Percentiles rank a stretch among this genome's conserved stretches.
phyloP scores from a whole-genome alignment of 2,113 vertebrate species.

The Gobio gobio region DNA sequence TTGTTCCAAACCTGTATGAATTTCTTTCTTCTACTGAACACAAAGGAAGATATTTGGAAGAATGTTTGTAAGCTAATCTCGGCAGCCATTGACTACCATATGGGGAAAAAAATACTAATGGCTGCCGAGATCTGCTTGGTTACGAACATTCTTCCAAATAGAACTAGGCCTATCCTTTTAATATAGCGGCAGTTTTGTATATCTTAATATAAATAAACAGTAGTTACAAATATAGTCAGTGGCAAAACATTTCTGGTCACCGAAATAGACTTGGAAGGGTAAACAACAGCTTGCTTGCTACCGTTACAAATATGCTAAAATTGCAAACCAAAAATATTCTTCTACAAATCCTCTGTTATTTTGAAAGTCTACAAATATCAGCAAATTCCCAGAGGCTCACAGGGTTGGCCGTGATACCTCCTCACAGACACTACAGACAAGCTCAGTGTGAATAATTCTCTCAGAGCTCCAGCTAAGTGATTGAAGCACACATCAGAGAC shows the following conservation, averaged over 20 bases:
- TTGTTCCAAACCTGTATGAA: too few species aligned
- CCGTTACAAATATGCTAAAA: constrained; percentile 14
- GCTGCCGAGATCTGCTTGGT: too few species aligned
- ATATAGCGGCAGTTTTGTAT: background rate
- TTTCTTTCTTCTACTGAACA: too few species aligned
- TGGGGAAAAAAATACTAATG: too few species aligned
- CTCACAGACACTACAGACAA: constrained; percentile 23
- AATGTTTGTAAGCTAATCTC: too few species aligned
- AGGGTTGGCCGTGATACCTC: background rate
- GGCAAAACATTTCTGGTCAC: background rate
- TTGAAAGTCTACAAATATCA: constrained; percentile 9
- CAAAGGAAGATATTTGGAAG: too few species aligned
- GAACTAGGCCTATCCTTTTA: background rate
- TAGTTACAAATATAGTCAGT: background rate
- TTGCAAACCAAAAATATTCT: background rate
- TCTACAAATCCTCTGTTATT: background rate
- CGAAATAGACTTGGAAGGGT: background rate
- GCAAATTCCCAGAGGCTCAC: background rate
- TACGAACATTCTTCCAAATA: too few species aligned
- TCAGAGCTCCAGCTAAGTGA: constrained; percentile 20
- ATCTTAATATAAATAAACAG: background rate
- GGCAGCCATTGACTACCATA: too few species aligned
- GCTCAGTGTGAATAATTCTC: constrained; percentile 39
- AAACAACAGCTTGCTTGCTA: constrained; percentile 6
- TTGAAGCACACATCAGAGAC: constrained; percentile 20